Evolutionary conservation across 2,888 invertebrate genomes (phyloP), one percentile per base, ranked within the genome.

Genomic region (Dastarcus helophoroides): DNA sequence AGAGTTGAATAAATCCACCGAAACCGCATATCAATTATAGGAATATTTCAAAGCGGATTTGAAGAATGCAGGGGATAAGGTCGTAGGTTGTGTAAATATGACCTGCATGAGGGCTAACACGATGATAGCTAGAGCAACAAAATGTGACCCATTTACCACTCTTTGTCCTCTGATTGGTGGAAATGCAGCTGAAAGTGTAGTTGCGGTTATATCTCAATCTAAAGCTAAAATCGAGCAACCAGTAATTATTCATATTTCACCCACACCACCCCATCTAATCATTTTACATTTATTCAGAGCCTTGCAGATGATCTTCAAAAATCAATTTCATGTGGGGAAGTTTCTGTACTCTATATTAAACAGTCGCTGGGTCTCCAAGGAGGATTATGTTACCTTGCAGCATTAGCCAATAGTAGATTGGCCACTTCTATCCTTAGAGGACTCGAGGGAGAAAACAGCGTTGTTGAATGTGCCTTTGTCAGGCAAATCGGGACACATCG

Each of bases 391-490:
- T n/a, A n/a, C n/a, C n/a, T 19, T 6, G 24, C 24, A 10, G 24
- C 6, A 24, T 7, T 24, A 9, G 24, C 7, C 7, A 6, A n/a
- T n/a, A n/a, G n/a, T n/a, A n/a, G n/a, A 17, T 58, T 60, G 37
- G 40, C 57, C 3, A 52, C 48, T 23, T 44, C 48, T 4, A 42
- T 58, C 22, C 31, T 54, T 13, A 51, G 46, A 36, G 60, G 56
- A 1, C 25, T 58, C 3, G 40, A 38, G 29, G 57, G 58, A 3
- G 46, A 52, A 7, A 41, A 42, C 3, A 48, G 50, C 26, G 47
- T 55, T 24, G 47, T 53, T 3, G 61, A 60, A 31, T 58, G 54
- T 35, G 58, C 57, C 22, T 62, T 51, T 41, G 55, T 61, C 5
- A 40, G 48, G 12, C 62, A 62, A 46, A 46, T 47, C n/a, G 2